Evolutionary conservation across 2,888 invertebrate genomes (phyloP), one percentile per base, ranked within the genome.

Genomic region (Aporophyla nigra): DNA sequence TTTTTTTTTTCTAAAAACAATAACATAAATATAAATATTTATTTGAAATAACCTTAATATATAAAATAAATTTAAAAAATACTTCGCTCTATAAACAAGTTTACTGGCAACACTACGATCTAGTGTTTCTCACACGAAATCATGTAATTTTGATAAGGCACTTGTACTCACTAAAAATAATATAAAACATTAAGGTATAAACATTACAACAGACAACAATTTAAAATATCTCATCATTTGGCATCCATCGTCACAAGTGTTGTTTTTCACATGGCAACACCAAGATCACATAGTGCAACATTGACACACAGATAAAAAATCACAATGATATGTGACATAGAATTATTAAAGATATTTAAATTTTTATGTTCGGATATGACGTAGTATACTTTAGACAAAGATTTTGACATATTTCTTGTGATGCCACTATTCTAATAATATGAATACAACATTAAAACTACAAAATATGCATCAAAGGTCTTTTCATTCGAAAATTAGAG

Each of bases 161-260:
- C 91, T 87, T 88, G 86, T 83, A 85, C 87, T 87, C 86, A 86
- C 88, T 85, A 87, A 89, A 87, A 84, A 76, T 80, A 81, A 85
- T 82, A 84, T 86, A 67, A 86, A 88, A 85, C 27, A 83, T 82
- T 82, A 84, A 80, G 85, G 75, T 86, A 84, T 88, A 89, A 87
- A 88, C 80, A 88, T 88, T 91, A 92, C 90, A 93, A 93, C 90
- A 92, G 91, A 90, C 89, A 91, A 93, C 90, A 91, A 85, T 86
- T 89, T 87, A 91, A 91, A 90, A 91, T 91, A 89, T 89, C 84
- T 88, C 88, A 90, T 87, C 80, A 92, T 95, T 95, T 95, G 95
- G 95, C 95, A 94, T 93, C 92, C 91, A 89, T 91, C 87, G 88
- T 91, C 91, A 92, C 92, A 87, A 89, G 87, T 86, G 87, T 86